Evolutionary conservation across 2,888 invertebrate genomes (phyloP).

Genomic region (Nemoura dubitans): DNA sequence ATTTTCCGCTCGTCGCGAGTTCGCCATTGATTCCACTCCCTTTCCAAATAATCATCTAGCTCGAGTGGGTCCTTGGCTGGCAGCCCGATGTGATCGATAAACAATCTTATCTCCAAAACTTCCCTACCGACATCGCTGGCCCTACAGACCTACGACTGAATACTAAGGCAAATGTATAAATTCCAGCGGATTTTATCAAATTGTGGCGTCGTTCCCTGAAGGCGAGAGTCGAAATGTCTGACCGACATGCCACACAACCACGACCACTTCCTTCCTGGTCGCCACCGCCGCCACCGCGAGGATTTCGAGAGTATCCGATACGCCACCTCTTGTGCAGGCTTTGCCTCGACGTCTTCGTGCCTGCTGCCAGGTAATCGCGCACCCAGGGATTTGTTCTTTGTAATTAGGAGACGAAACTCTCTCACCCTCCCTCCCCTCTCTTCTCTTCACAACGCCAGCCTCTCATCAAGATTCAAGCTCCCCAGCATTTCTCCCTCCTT

Average conservation of each 20-base stretch:
- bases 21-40: neutral
- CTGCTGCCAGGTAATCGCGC: neutral
- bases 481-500: neutral
- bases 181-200: neutral
- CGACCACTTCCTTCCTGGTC: constrained; percentile 7
- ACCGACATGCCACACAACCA: neutral
- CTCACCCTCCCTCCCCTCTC: neutral
- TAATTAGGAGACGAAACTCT: neutral
- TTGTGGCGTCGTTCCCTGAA: neutral
- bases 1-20: neutral
- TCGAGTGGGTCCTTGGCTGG: neutral
- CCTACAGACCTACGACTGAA: neutral
- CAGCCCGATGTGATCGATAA: neutral
- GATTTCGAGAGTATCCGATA: no score
- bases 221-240: neutral
- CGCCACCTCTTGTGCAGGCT: no score
- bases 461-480: neutral
- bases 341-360: neutral
- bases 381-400: neutral
- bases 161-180: neutral
- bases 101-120: neutral
- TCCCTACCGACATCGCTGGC: neutral
- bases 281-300: neutral
- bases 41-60: neutral
- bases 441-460: neutral